These are phyloP conservation scores for Acanthacorydalis orientalis DNA, from an alignment of 2,888 invertebrate species.

Conservation along the genomic window DNA sequence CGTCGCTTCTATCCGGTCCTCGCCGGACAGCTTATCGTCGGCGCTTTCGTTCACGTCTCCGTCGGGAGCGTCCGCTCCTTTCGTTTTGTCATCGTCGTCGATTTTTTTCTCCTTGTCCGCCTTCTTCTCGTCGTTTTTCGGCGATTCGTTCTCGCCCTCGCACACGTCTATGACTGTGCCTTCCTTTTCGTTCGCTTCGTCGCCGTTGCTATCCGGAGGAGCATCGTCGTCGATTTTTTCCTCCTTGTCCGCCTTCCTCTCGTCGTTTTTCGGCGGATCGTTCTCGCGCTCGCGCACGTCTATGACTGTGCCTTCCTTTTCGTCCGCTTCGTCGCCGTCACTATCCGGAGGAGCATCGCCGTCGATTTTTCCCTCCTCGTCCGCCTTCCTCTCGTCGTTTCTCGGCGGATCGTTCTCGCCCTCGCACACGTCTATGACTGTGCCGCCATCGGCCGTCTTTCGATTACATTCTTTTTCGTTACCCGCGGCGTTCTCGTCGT, in stretches of 20 bases:
- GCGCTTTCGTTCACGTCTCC: conserved; percentile 24
- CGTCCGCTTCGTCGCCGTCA: too few relatives aligned
- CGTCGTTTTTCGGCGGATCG: too few relatives aligned
- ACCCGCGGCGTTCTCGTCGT: conserved; percentile 17
- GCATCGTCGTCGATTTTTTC: conserved; percentile 22
- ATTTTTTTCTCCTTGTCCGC: conserved; percentile 9
- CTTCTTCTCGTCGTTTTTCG: conserved; percentile 19
- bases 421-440: too few relatives aligned
- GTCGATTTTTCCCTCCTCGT: too few relatives aligned
- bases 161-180: conserved; percentile 11
- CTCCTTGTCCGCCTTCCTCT: conserved; percentile 23
- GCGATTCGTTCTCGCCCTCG: conserved; percentile 21
- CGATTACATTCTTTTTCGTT: conserved; percentile 24
- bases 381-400: too few relatives aligned
- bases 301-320: too few relatives aligned
- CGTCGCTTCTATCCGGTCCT: conserved; percentile 26
- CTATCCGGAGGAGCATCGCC: too few relatives aligned
- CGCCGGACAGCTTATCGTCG: conserved; percentile 22
- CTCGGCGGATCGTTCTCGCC: conserved; percentile 1
- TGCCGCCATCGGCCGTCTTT: conserved; percentile 39
- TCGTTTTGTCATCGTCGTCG: conserved; percentile 16
- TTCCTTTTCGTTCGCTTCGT: conserved; percentile 16
- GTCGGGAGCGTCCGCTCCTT: conserved; percentile 10
- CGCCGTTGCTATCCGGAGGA: conserved; percentile 11
- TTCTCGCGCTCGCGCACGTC: too few relatives aligned